phyloP scores from a whole-genome alignment of 2,888 invertebrate genomes.

The Argynnis bischoffii region DNA sequence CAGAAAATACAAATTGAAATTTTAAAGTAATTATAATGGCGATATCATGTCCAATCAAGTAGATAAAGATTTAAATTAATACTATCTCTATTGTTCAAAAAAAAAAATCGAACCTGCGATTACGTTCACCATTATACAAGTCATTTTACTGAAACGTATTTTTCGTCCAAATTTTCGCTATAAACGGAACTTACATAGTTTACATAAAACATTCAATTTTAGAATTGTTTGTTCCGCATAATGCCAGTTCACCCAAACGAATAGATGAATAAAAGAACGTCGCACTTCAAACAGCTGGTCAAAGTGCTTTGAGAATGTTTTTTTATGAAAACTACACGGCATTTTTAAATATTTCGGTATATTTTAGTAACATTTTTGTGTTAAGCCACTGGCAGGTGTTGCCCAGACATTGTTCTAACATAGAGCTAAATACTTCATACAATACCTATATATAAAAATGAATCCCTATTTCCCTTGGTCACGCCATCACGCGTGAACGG shows the following conservation, averaged over 20 bases:
- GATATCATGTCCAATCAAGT: too few relatives aligned
- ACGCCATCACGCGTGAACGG: too few relatives aligned
- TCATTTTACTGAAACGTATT: too few relatives aligned
- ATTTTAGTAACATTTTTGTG: constrained; percentile 1
- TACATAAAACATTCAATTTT: not conserved
- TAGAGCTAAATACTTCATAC: not conserved
- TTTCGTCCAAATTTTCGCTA: too few relatives aligned
- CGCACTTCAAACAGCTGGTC: constrained; percentile 14
- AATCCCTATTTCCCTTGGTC: too few relatives aligned
- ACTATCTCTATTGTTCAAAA: too few relatives aligned
- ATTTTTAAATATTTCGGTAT: constrained; percentile 4
- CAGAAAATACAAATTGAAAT: too few relatives aligned
- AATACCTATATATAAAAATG: too few relatives aligned
- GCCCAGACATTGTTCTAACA: not conserved
- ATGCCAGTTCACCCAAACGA: constrained; percentile 2
- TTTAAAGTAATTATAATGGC: too few relatives aligned
- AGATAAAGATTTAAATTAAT: too few relatives aligned
- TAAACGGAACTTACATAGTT: not conserved
- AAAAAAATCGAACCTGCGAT: too few relatives aligned
- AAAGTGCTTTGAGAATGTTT: constrained; percentile 2
- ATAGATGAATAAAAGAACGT: constrained; percentile 1
- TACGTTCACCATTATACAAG: too few relatives aligned
- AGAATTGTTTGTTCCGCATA: constrained; percentile 1
- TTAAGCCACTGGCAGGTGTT: constrained; percentile 3
- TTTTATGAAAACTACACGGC: constrained; percentile 1